These are phyloP conservation scores for Neodiprion lecontei DNA, from an alignment of 1,140 invertebrate species.

Conservation along the genomic window DNA sequence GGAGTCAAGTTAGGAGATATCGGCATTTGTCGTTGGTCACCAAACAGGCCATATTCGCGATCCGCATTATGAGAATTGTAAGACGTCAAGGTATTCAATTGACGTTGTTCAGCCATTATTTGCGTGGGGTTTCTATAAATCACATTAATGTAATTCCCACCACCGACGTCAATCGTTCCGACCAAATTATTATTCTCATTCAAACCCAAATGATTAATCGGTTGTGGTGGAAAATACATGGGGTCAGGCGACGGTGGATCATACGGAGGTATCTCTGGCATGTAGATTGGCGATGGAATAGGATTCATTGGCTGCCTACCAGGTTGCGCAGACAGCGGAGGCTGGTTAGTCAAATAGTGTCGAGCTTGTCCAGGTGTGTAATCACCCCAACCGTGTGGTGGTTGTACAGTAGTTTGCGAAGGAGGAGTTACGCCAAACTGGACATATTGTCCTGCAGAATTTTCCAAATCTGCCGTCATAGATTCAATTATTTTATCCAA, in stretches of 20 bases:
- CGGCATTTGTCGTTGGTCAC: conserved; percentile 43
- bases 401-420: conserved; percentile 39
- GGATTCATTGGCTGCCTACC: conserved; percentile 44
- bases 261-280: conserved; percentile 47
- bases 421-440: conserved; percentile 62
- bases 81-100: conserved; percentile 42
- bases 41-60: conserved; percentile 55
- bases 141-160: conserved; percentile 61
- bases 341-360: conserved; percentile 39
- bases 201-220: conserved; percentile 52
- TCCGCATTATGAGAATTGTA: conserved; percentile 48
- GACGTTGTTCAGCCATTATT: conserved; percentile 55
- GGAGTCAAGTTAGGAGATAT: conserved; percentile 37
- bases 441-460: conserved; percentile 65
- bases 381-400: conserved; percentile 51
- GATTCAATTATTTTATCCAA: conserved; percentile 70
- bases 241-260: conserved; percentile 40
- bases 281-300: conserved; percentile 49
- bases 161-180: conserved; percentile 58
- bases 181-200: conserved; percentile 59
- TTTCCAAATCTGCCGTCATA: conserved; percentile 68
- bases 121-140: conserved; percentile 55
- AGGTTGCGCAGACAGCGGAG: conserved; percentile 38
- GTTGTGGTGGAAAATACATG: conserved; percentile 52
- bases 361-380: conserved; percentile 44